Percentiles rank a stretch among this genome's conserved stretches.
Conservation (phyloP, 2,888 invertebrate species). For the Tetheella fluctuosa region DNA sequence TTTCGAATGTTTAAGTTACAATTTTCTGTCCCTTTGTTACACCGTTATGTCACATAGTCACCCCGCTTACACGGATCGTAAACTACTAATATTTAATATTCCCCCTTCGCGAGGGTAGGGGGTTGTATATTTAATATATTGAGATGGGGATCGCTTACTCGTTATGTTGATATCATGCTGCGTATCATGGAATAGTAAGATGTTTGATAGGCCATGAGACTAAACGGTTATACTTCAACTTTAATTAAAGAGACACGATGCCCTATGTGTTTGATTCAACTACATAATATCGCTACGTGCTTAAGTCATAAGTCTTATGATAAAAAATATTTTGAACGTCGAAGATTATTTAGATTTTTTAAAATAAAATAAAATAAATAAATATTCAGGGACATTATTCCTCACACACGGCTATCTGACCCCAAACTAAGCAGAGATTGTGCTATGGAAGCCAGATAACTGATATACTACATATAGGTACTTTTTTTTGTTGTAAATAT, state of each 20-base stretch:
- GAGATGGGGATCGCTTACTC: conserved; percentile 8
- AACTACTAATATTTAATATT: conserved; percentile 11
- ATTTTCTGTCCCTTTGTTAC: background rate
- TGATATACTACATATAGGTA: no score
- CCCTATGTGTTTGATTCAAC: no score
- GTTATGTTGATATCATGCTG: conserved; percentile 7
- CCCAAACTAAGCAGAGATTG: no score
- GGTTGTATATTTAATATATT: conserved; percentile 1
- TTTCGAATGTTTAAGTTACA: background rate
- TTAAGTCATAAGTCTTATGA: no score
- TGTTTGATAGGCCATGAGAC: background rate
- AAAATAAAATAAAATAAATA: no score
- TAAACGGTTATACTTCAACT: background rate
- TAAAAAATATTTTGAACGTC: no score
- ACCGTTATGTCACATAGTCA: background rate
- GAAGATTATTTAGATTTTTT: no score
- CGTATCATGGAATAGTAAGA: background rate
- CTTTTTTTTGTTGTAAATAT: no score
- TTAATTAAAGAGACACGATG: background rate
- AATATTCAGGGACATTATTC: no score
- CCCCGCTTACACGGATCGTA: conserved; percentile 1
- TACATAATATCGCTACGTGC: no score
- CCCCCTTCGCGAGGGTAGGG: background rate
- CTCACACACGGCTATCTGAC: no score
- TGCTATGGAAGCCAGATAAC: no score